Base-by-base conservation (phyloP, 2,113 vertebrate species). In the Tylochromis polylepis region DNA sequence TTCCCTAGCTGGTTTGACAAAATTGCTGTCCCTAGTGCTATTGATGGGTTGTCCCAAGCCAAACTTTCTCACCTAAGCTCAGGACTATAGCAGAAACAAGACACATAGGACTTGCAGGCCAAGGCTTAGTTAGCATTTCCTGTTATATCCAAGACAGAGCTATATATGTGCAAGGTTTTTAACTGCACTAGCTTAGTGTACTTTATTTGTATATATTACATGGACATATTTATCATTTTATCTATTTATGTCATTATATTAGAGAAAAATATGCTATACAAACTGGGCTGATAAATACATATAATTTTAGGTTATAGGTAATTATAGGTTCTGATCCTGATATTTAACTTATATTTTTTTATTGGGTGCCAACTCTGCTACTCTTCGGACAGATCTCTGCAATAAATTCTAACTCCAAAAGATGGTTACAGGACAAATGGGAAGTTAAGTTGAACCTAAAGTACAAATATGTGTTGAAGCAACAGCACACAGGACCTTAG, bases 1-100 rank as follows among this genome's bases (percentile, higher is more conserved):
- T 94, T 86, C 59, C 46, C 59, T 24, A 56, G 84, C 80, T 88
- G 79, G 65, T 93, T 91, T 88, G 87, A 93, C 94, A 93, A 93
- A 94, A 94, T 95, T 94, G 93, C 93, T 93, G 94, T 94, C 90
- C 90, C 87, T 62, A 80, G 53, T 92, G 83, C 84, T 93, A 94
- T 94, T 93, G 95, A 95, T 87, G 87, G 91, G 82, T 84, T 86
- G 91, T 92, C 82, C 89, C 27, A 12, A 62, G 85, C 83, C 82
- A 84, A 62, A 84, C n/a, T 53, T 3, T 36, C 83, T 78, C 80
- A 86, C 53, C 80, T 51, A 24, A 57, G 77, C 77, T 49, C 46
- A 70, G 87, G 67, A 78, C 79, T 65, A 20, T 92, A 92, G 81
- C 85, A 90, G 83, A 72, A 79, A 62, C 8, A 36, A 57, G 80